Percentiles rank a stretch among this genome's conserved stretches.
Evolutionary conservation across 2,113 vertebrate genomes (phyloP).

Genomic region (Pachyramphus minor): DNA sequence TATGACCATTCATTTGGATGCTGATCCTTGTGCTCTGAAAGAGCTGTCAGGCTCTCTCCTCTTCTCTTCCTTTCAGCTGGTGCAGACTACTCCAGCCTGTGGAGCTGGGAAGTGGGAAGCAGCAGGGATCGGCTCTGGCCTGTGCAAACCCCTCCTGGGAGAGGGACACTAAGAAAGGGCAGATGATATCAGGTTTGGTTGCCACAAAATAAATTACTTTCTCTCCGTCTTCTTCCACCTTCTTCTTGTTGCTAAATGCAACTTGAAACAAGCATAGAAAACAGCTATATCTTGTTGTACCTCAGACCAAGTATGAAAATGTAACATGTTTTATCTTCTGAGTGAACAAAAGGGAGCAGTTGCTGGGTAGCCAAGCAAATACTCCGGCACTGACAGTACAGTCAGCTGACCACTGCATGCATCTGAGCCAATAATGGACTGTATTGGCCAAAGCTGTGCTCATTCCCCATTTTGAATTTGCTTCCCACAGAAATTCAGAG

Average conservation of each 20-base stretch:
- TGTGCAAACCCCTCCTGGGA: background rate
- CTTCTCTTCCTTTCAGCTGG: background rate
- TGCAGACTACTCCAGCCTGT: background rate
- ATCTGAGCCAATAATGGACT: background rate
- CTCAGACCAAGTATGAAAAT: background rate
- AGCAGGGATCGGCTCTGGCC: background rate
- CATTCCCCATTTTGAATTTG: background rate
- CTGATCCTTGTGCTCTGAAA: background rate
- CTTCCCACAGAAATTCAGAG: conserved; percentile 12
- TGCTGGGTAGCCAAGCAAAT: background rate
- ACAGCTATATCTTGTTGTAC: background rate
- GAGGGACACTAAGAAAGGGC: background rate
- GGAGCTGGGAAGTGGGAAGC: background rate
- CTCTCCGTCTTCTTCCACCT: background rate
- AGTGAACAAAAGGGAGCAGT: background rate
- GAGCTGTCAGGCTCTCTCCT: background rate
- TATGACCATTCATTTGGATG: background rate
- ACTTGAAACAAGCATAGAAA: background rate
- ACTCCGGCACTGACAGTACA: background rate
- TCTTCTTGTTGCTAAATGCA: background rate
- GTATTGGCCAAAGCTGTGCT: background rate
- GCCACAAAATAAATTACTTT: background rate
- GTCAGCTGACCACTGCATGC: background rate
- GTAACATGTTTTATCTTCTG: background rate
- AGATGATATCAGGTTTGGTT: background rate